Conservation (phyloP, 2,797 vertebrate genomes). For the Meda fulgida region DNA sequence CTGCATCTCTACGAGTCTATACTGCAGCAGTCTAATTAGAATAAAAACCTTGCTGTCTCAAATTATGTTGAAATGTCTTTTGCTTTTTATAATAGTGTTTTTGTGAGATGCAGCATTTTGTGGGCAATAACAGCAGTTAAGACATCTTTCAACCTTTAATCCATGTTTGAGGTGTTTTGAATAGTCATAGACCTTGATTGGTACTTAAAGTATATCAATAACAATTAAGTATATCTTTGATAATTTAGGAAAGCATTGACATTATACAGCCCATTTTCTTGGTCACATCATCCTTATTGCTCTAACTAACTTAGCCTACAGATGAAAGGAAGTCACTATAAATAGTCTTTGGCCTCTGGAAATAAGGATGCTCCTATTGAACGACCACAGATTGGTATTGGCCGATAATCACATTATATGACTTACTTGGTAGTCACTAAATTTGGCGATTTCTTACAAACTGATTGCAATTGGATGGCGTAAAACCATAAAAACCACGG, state of each 20-base stretch:
- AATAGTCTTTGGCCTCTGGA: slow-evolving; percentile 68
- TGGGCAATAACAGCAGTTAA: neutral
- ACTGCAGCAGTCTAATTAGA: neutral
- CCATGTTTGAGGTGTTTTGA: neutral
- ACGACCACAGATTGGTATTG: neutral
- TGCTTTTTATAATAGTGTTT: neutral
- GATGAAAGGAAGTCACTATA: slow-evolving; percentile 66
- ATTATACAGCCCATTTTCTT: slow-evolving; percentile 40
- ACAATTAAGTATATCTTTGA: neutral
- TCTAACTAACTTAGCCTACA: slow-evolving; percentile 59
- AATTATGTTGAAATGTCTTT: neutral
- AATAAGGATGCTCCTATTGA: neutral
- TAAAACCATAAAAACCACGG: too few relatives aligned
- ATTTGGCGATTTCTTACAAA: neutral
- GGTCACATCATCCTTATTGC: slow-evolving; percentile 54
- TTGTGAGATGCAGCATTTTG: neutral
- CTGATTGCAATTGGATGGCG: neutral
- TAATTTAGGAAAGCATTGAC: neutral
- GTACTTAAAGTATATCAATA: neutral
- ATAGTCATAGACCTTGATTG: neutral
- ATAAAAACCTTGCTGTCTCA: neutral
- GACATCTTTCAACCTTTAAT: neutral
- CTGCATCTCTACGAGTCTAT: neutral
- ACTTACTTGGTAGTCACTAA: neutral
- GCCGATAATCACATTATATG: neutral